These are phyloP conservation scores for Crypturellus undulatus DNA, from an alignment of 2,113 vertebrate genomes.

Conservation along the genomic window DNA sequence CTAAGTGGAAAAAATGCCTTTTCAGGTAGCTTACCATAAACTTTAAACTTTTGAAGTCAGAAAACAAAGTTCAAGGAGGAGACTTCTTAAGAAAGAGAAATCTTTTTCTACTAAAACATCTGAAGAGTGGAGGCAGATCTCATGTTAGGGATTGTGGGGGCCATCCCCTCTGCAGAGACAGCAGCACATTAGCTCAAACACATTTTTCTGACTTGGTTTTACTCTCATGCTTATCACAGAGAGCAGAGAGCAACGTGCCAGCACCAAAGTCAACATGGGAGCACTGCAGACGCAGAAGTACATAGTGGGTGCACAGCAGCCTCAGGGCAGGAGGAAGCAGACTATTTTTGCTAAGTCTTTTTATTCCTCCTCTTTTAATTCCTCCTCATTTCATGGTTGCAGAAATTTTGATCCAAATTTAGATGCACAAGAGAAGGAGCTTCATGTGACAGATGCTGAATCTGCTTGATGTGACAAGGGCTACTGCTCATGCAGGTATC, in stretches of 20 bases:
- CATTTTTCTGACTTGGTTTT: neutral
- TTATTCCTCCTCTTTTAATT: neutral
- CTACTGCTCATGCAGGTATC: neutral
- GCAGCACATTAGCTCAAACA: accelerated
- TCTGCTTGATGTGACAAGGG: neutral
- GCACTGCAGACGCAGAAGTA: neutral
- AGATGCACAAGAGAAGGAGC: neutral
- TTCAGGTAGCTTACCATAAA: neutral
- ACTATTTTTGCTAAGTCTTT: neutral
- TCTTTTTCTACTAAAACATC: neutral
- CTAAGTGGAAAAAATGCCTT: neutral
- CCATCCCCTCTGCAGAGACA: neutral
- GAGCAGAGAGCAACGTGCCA: accelerated
- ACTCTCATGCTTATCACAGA: neutral
- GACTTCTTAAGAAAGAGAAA: neutral
- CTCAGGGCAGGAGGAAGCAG: neutral
- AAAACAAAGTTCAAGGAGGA: neutral
- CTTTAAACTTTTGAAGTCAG: neutral
- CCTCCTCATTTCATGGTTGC: neutral
- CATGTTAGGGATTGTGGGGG: neutral
- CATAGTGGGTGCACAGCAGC: no score
- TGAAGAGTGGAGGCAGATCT: neutral
- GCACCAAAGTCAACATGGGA: neutral
- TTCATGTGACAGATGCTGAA: neutral
- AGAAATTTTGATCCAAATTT: neutral